phyloP scores from a whole-genome alignment of 1,140 invertebrate genomes.

The Drosophila takahashii region DNA sequence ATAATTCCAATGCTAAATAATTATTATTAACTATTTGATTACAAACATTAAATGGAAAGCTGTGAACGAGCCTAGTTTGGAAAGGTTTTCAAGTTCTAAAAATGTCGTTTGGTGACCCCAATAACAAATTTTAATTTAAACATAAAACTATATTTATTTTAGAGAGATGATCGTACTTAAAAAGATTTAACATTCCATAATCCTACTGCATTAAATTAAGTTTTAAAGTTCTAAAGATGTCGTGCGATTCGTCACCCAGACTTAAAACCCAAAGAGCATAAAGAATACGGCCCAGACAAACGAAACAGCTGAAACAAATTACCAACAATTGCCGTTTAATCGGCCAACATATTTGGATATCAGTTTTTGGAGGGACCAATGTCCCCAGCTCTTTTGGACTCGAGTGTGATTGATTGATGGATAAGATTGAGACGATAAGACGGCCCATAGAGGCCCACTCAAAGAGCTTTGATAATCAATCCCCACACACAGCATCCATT shows the following conservation, averaged over 20 bases:
- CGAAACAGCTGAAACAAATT: conserved; percentile 50
- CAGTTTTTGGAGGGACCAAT: conserved; percentile 33
- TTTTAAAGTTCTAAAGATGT: too few species aligned
- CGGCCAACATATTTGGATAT: conserved; percentile 1
- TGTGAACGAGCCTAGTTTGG: too few species aligned
- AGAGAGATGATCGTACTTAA: too few species aligned
- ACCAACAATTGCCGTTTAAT: conserved; percentile 52
- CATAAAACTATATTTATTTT: too few species aligned
- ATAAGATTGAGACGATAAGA: conserved; percentile 48
- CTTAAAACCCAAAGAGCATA: neutral
- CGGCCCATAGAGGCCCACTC: conserved; percentile 32
- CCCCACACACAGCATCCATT: conserved; percentile 14
- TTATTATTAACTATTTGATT: too few species aligned
- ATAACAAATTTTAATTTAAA: too few species aligned
- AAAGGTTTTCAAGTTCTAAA: too few species aligned
- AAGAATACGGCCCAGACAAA: conserved; percentile 19
- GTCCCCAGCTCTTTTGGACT: conserved; percentile 41
- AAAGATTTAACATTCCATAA: too few species aligned
- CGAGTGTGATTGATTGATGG: conserved; percentile 68
- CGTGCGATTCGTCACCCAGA: neutral
- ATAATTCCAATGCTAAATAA: too few species aligned
- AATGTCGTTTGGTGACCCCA: too few species aligned
- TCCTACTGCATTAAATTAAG: too few species aligned
- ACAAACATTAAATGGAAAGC: too few species aligned
- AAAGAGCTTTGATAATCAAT: conserved; percentile 6